Evolutionary conservation across 1,140 invertebrate genomes (phyloP).

Genomic region (Drosophila bifasciata): DNA sequence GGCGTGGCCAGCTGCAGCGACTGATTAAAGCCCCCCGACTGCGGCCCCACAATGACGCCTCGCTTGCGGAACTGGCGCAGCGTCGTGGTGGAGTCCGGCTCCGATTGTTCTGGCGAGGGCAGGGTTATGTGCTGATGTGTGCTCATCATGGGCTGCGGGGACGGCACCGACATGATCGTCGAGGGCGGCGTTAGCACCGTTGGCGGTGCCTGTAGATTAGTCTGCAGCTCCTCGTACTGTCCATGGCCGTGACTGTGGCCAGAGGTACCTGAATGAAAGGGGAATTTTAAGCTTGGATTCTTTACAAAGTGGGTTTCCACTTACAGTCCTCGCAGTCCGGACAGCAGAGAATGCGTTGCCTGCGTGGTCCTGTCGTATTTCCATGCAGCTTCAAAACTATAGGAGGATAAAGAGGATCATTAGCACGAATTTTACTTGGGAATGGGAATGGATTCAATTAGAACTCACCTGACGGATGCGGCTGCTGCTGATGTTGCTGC

Average conservation of each 20-base stretch:
- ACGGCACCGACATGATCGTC: conserved; percentile 60
- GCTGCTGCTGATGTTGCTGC: conserved; percentile 13
- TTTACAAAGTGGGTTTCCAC: conserved; percentile 1
- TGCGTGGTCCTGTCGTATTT: conserved; percentile 34
- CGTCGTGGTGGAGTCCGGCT: conserved; percentile 78
- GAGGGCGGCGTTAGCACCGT: conserved; percentile 58
- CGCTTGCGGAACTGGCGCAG: conserved; percentile 74
- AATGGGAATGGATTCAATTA: conserved; percentile 4
- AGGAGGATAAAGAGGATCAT: conserved; percentile 8
- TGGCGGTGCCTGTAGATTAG: conserved; percentile 46
- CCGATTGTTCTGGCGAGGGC: conserved; percentile 78
- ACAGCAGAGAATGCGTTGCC: conserved; percentile 69
- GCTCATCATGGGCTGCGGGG: conserved; percentile 48
- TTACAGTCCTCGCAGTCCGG: conserved; percentile 80
- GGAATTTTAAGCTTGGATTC: not conserved
- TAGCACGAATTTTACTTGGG: not conserved
- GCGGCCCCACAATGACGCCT: conserved; percentile 47
- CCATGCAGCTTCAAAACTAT: conserved; percentile 47
- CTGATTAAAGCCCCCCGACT: not conserved
- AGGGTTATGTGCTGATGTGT: conserved; percentile 61
- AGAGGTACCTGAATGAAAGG: conserved; percentile 42
- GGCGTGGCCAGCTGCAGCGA: conserved; percentile 19
- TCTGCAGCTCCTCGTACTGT: conserved; percentile 42
- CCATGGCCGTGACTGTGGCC: conserved; percentile 39
- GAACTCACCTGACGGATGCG: conserved; percentile 50